Evolutionary conservation across 2,888 invertebrate species (phyloP), one percentile per base, ranked within the genome.

Genomic region (Formica aserva): DNA sequence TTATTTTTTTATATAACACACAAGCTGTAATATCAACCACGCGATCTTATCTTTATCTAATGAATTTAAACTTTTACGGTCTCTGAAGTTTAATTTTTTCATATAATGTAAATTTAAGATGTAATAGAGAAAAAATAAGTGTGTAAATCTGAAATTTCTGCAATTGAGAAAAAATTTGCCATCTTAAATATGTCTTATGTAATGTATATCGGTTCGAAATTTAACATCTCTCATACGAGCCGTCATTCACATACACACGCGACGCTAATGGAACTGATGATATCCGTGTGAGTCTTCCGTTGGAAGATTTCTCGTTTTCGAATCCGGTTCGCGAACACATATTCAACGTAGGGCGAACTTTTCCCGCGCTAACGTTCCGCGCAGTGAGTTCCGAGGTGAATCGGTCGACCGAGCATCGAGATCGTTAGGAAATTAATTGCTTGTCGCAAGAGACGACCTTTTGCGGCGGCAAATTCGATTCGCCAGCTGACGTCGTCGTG

Each of bases 351-450:
- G 13, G n/a, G 41, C 57, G 67, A 55, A 1, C n/a, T 52, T n/a
- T 77, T 8, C 52, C 48, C 26, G 76, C 32, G 18, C 32, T 62
- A 74, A 75, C 55, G 62, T 52, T 76, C 38, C 38, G 26, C 66
- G 69, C 57, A 57, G 41, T 29, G 26, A 67, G 18, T 32, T 38
- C 4, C 41, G 69, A 75, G 63, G 32, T 35, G 35, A 35, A 6
- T 75, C 22, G 48, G n/a, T 9, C 66, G 66, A 15, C 15, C 35
- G 29, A 29, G 8, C 35, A 69, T 69, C 69, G 57, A 45, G 41
- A 60, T 80, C 60, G 78, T 80, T 71, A 60, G 29, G 60, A 71
- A 60, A 80, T 80, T 80, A 80, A 80, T 80, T 80, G 60, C 60
- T 72, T 69, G 78, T 80, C 60, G 38, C 22, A 26, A 3, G 41